Evolutionary conservation across 2,888 invertebrate genomes (phyloP).

Genomic region (Drosophila recens): DNA sequence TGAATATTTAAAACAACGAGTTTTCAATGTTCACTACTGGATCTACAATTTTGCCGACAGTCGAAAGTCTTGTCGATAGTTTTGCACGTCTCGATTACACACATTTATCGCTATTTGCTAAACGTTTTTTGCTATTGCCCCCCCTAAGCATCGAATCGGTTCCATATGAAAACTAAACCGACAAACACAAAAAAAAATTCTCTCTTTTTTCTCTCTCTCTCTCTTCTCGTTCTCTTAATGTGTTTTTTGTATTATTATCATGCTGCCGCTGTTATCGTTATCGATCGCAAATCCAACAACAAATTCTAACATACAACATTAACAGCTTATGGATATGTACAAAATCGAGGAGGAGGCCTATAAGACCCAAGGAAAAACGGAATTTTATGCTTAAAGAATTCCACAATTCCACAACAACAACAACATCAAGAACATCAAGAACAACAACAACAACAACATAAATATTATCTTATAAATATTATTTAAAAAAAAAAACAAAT

Average conservation of each 20-base stretch:
- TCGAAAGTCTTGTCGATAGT: not conserved
- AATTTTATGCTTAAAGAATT: constrained; percentile 92
- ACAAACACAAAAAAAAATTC: constrained; percentile 19
- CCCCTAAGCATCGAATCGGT: constrained; percentile 12
- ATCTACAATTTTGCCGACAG: no score
- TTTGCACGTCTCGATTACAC: not conserved
- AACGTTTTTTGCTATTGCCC: constrained; percentile 45
- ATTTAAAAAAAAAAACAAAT: constrained; percentile 1
- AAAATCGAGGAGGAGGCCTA: constrained; percentile 97
- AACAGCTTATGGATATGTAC: constrained; percentile 95
- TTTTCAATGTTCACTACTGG: no score
- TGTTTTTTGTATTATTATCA: constrained; percentile 39
- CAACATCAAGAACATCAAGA: constrained; percentile 24
- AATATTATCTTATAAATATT: constrained; percentile 1
- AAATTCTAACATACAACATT: constrained; percentile 35
- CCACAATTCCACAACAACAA: constrained; percentile 6
- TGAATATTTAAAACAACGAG: no score
- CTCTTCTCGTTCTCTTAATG: constrained; percentile 11
- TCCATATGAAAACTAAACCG: constrained; percentile 32
- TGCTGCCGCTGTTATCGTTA: constrained; percentile 59
- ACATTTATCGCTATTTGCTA: constrained; percentile 47
- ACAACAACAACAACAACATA: constrained; percentile 27
- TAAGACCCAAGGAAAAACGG: constrained; percentile 94
- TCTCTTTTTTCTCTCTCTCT: constrained; percentile 29
- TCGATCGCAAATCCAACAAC: constrained; percentile 13